phyloP scores from a whole-genome alignment of 1,140 invertebrate species.

The Caenorhabditis tropicalis region DNA sequence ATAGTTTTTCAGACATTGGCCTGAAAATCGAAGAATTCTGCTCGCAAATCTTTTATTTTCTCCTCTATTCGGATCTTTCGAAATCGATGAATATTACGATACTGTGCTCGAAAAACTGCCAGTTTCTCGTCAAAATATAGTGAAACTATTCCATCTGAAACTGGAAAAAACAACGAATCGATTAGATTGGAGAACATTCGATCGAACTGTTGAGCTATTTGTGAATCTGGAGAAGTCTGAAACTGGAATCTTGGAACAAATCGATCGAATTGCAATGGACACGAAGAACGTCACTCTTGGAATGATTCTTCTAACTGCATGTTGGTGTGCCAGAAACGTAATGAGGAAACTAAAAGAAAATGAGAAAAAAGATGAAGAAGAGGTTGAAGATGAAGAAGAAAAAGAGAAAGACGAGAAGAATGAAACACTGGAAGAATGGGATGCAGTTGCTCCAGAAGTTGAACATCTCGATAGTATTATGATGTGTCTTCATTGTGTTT shows the following conservation, averaged over 20 bases:
- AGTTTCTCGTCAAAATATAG: background rate
- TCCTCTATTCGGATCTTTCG: background rate
- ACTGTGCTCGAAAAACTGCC: background rate
- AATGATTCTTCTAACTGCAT: background rate
- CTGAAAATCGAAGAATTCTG: background rate
- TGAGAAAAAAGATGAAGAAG: background rate
- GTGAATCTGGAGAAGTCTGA: conserved; percentile 3
- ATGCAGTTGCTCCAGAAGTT: background rate
- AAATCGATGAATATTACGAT: conserved; percentile 29
- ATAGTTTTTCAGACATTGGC: background rate
- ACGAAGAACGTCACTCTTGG: background rate
- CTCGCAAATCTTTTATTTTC: background rate
- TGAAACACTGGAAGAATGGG: background rate
- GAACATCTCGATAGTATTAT: conserved; percentile 27
- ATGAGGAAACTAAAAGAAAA: background rate
- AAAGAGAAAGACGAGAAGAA: background rate
- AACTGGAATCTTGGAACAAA: background rate
- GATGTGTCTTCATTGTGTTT: conserved; percentile 10
- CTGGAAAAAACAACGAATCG: background rate
- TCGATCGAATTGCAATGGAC: conserved; percentile 10
- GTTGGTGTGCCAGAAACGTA: background rate
- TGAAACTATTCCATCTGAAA: background rate
- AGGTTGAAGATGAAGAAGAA: background rate
- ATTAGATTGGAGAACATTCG: conserved; percentile 7
- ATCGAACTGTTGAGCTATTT: background rate